Conservation (phyloP, 2,113 vertebrate genomes). For the Amazona vittata region DNA sequence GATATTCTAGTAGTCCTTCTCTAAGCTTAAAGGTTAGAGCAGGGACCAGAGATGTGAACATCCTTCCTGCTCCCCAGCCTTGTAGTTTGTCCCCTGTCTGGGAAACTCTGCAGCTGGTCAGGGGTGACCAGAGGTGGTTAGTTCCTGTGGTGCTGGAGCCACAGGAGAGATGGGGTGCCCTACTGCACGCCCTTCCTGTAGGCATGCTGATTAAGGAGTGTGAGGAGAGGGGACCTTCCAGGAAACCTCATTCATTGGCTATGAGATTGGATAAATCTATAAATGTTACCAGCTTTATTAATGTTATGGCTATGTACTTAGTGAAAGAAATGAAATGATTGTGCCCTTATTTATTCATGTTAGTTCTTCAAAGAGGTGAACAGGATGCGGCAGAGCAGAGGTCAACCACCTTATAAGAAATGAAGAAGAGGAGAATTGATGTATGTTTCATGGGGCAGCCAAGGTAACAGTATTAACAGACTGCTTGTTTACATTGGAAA, state of each 20-base stretch:
- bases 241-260: neutral
- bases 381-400: neutral
- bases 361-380: neutral
- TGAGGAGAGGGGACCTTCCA: neutral
- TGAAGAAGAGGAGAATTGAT: neutral
- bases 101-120: neutral
- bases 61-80: neutral
- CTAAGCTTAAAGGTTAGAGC: neutral
- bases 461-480: neutral
- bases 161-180: neutral
- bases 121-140: neutral
- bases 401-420: neutral
- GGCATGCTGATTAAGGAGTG: neutral
- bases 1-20: neutral
- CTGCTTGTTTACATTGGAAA: neutral
- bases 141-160: neutral
- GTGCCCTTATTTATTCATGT: neutral
- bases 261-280: neutral
- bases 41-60: neutral
- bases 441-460: neutral
- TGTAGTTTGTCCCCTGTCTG: neutral
- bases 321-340: neutral
- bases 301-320: accelerated
- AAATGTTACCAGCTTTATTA: neutral
- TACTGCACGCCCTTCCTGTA: neutral